Conservation (phyloP, 2,797 vertebrate genomes). For the Phoeniculus purpureus region DNA sequence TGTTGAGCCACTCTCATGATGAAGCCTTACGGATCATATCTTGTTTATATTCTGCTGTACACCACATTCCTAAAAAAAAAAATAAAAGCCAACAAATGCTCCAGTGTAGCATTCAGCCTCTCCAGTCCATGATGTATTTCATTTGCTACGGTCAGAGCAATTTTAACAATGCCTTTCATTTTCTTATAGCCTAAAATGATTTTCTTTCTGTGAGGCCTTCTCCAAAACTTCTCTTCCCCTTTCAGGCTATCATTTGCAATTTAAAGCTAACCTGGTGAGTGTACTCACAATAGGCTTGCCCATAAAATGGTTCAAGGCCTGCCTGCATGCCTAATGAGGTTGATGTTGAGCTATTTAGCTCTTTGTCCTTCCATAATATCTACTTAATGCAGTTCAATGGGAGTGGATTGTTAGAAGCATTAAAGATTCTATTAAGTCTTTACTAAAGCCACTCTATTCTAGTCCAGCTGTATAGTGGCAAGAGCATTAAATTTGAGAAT, state of each 20-base stretch:
- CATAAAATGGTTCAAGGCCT: conserved; percentile 89
- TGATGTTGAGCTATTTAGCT: conserved; percentile 97
- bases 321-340: conserved; percentile 94
- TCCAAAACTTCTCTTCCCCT: conserved; percentile 83
- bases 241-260: conserved; percentile 99
- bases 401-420: conserved; percentile 94
- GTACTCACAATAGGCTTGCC: conserved; percentile 90
- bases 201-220: conserved; percentile 81
- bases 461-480: conserved; percentile 84
- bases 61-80: conserved; percentile 64
- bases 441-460: conserved; percentile 90
- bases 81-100: conserved; percentile 49
- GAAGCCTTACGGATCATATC: conserved; percentile 65
- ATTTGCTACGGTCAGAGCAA: conserved; percentile 92
- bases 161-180: conserved; percentile 89
- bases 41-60: conserved; percentile 70
- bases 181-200: conserved; percentile 88
- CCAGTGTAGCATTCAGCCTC: conserved; percentile 85
- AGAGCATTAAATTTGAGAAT: conserved; percentile 82
- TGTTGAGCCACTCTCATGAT: conserved; percentile 65
- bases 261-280: conserved; percentile 99
- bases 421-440: conserved; percentile 99
- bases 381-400: conserved; percentile 98
- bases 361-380: conserved; percentile 98
- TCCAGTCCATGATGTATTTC: conserved; percentile 90